Percentiles rank a stretch among this genome's conserved stretches.
Evolutionary conservation across 2,113 vertebrate species (phyloP).

Genomic region (Zootoca vivipara): DNA sequence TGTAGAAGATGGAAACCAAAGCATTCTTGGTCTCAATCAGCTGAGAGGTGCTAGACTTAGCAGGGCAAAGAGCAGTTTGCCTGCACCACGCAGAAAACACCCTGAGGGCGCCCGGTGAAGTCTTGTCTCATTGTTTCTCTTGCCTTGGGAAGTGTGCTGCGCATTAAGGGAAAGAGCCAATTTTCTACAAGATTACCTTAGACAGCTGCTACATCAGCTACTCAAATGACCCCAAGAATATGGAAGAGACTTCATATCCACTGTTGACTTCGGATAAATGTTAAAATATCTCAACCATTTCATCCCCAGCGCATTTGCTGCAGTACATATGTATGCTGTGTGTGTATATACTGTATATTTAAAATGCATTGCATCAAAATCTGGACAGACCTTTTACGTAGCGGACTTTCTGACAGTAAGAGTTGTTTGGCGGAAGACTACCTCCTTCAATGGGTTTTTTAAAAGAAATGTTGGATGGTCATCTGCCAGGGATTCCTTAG

Average conservation of each 20-base stretch:
- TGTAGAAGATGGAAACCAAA: too few relatives aligned
- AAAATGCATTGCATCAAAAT: background rate
- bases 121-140: background rate
- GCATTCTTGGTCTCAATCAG: too few relatives aligned
- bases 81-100: background rate
- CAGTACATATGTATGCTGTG: background rate
- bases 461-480: too few relatives aligned
- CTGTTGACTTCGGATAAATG: background rate
- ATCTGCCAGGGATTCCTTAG: too few relatives aligned
- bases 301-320: background rate
- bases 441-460: too few relatives aligned
- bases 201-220: background rate
- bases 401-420: too few relatives aligned
- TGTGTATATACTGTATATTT: background rate
- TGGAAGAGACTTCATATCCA: background rate
- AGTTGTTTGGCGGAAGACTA: too few relatives aligned
- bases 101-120: background rate
- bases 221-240: background rate
- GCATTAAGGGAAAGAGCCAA: background rate
- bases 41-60: too few relatives aligned
- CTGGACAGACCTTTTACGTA: background rate
- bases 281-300: background rate
- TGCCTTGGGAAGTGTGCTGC: background rate
- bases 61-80: too few relatives aligned
- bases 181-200: background rate